A percentile compares a stretch with the other conserved stretches of the same genome.
phyloP scores from a whole-genome alignment of 2,888 invertebrate species.

The Epinotia bilunana region DNA sequence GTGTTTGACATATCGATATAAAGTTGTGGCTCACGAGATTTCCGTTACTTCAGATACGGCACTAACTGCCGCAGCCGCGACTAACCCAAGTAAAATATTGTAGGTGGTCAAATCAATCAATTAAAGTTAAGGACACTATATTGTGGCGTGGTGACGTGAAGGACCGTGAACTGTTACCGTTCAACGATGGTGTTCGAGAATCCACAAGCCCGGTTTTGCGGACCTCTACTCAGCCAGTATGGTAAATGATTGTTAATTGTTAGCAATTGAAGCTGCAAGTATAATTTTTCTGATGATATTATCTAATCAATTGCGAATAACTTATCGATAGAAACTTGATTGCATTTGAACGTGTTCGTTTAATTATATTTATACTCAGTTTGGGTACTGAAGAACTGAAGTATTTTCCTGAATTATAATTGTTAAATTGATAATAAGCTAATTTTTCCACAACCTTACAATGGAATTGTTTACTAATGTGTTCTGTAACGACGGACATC shows the following conservation, averaged over 20 bases:
- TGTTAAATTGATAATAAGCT: too few relatives aligned
- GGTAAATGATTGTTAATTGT: conserved; percentile 58
- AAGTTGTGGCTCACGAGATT: conserved; percentile 41
- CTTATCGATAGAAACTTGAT: neutral
- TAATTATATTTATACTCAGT: too few relatives aligned
- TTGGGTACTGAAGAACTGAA: too few relatives aligned
- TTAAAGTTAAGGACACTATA: neutral
- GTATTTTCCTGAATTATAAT: too few relatives aligned
- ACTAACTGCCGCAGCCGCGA: conserved; percentile 7
- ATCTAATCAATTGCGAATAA: too few relatives aligned
- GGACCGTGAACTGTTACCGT: neutral
- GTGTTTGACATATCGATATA: conserved; percentile 48
- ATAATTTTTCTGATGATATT: neutral
- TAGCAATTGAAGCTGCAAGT: neutral
- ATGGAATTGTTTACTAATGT: too few relatives aligned
- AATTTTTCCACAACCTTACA: too few relatives aligned
- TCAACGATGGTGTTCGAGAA: conserved; percentile 49
- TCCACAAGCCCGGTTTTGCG: conserved; percentile 57
- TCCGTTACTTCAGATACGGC: conserved; percentile 42
- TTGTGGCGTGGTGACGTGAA: conserved; percentile 6
- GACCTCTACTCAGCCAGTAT: conserved; percentile 65
- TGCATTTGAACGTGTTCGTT: neutral
- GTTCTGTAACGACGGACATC: too few relatives aligned
- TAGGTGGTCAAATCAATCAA: neutral
- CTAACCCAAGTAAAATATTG: neutral